Base-by-base conservation (phyloP, 30 jellyfish, hydroid and myxozoan genomes). In the Hydractinia symbiolongicarpus region DNA sequence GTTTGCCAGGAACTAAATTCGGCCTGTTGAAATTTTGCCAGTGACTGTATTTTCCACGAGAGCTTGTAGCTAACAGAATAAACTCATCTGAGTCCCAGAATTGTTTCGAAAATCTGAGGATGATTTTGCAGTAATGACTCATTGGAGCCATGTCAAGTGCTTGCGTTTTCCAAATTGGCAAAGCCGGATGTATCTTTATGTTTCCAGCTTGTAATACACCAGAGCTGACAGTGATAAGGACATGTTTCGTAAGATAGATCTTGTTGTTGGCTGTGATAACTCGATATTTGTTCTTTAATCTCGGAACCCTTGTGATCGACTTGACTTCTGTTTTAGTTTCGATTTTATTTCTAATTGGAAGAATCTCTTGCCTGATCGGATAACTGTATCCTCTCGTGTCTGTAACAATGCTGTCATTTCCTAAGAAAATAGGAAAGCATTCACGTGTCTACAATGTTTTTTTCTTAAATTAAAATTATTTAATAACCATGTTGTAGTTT, bases 81-180 rank as follows among this genome's bases (percentile, higher is more conserved):
- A 61, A 88, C 85, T 82, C 89, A 7, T 54, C 77, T 19, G 55
- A n/a, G 60, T 88, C 96, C 96, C 96, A 88, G 64, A 88, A 88
- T 69, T 82, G 50, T 49, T 76, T 50, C 7, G 88, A 82, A 68
- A 88, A 88, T 53, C 70, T 78, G 15, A 88, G 19, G 56, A 88
- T 82, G 76, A 88, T 81, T 83, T 88, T 88, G 15, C 88, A 80
- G 57, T 88, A 88, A 55, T 78, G 76, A 11, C 85, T 83, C 96
- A 88, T 82, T 49, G 73, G 76, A 73, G 73, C 54, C 66, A 17
- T 78, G 7, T 62, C 9, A 5, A 88, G 16, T 8, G 87, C 94
- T n/a, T 66, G 66, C 19, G 52, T 60, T 78, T 88, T 88, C 96
- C 96, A 88, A 11, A 20, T 30, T 1, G 96, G 96, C 14, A 88